Evolutionary conservation across 2,113 vertebrate species (phyloP).

Genomic region (Coptodon rendalli): DNA sequence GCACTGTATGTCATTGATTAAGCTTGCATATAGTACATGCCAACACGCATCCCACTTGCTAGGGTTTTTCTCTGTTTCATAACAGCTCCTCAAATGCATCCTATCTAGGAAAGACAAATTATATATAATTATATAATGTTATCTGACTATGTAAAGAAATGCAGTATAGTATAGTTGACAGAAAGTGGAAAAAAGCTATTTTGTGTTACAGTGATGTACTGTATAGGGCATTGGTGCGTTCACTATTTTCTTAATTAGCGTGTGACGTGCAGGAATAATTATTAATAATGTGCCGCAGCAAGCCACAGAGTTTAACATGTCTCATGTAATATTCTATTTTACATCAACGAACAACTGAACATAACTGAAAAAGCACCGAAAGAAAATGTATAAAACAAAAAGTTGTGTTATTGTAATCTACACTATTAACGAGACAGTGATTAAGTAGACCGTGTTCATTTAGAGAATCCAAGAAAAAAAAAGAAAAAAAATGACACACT

Average conservation of each 20-base stretch:
- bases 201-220: background rate
- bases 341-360: background rate
- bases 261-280: background rate
- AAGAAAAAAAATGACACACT: background rate
- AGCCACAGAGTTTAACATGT: background rate
- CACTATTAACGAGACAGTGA: background rate
- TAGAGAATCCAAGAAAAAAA: background rate
- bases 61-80: background rate
- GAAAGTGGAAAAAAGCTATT: background rate
- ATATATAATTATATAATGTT: background rate
- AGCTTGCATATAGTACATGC: conserved; percentile 33
- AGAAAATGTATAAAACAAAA: background rate
- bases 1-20: conserved; percentile 61
- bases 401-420: background rate
- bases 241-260: background rate
- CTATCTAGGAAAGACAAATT: background rate
- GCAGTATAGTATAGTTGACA: background rate
- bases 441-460: background rate
- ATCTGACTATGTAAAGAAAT: background rate
- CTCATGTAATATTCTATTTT: background rate
- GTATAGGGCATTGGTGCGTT: background rate
- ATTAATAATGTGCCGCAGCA: background rate
- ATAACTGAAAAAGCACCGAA: background rate
- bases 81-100: background rate
- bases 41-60: conserved; percentile 28